Evolutionary conservation across 2,113 vertebrate species (phyloP).

Genomic region (Gymnogyps californianus): DNA sequence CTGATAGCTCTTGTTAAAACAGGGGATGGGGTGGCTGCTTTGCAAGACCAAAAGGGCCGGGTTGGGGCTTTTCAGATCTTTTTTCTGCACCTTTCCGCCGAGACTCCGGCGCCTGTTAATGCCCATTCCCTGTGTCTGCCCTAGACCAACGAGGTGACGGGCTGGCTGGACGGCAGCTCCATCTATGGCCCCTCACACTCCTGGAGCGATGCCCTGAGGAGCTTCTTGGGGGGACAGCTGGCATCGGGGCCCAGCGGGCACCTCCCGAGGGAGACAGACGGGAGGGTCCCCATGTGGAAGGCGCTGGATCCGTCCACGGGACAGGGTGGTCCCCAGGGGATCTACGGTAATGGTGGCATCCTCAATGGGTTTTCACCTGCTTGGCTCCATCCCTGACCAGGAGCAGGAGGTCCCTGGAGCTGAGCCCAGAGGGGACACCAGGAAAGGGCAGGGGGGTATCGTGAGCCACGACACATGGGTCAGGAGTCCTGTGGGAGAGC

Average conservation of each 20-base stretch:
- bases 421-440: rapidly evolving
- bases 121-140: not conserved
- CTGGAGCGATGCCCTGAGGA: conserved; percentile 88
- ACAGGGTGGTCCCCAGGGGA: conserved; percentile 65
- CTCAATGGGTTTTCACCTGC: not conserved
- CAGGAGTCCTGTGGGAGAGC: not conserved
- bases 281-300: conserved; percentile 81
- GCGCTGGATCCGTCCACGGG: conserved; percentile 81
- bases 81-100: not conserved
- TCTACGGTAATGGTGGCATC: conserved; percentile 70
- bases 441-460: not conserved
- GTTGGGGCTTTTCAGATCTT: not conserved
- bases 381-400: not conserved
- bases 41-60: not conserved
- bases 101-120: not conserved
- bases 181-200: conserved; percentile 91
- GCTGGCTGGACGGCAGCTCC: conserved; percentile 96
- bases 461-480: rapidly evolving
- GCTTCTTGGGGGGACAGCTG: conserved; percentile 81
- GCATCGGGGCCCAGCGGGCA: conserved; percentile 55
- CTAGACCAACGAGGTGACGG: conserved; percentile 86
- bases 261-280: conserved; percentile 72
- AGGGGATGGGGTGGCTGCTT: not conserved
- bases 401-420: not conserved
- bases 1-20: not conserved